These are phyloP conservation scores for Petrolisthes cinctipes DNA, from an alignment of 2,888 invertebrate species.

Conservation along the genomic window DNA sequence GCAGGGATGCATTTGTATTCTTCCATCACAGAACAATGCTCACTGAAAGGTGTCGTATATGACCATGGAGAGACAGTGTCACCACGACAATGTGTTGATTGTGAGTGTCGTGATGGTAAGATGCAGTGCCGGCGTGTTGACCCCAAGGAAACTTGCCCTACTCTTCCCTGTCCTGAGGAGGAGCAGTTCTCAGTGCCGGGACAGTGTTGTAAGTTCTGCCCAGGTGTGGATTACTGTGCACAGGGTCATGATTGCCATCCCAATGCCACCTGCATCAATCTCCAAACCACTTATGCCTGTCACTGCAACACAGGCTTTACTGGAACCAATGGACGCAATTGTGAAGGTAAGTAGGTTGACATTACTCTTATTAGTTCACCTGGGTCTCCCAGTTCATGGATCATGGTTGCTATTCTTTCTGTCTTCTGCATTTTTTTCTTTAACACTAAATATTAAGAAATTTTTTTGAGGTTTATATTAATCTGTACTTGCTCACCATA, in stretches of 20 bases:
- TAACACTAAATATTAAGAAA: background rate
- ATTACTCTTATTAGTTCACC: background rate
- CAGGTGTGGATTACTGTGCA: slow-evolving; percentile 74
- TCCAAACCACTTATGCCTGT: slow-evolving; percentile 90
- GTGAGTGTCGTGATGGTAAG: slow-evolving; percentile 85
- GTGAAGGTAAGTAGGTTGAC: slow-evolving; percentile 68
- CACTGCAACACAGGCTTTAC: slow-evolving; percentile 91
- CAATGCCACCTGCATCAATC: slow-evolving; percentile 91
- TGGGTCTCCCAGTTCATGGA: background rate
- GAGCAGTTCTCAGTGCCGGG: slow-evolving; percentile 86
- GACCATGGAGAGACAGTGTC: slow-evolving; percentile 85
- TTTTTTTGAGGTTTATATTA: background rate
- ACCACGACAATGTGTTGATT: slow-evolving; percentile 83
- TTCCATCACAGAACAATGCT: slow-evolving; percentile 78
- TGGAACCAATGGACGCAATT: slow-evolving; percentile 81
- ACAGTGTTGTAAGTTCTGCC: slow-evolving; percentile 91
- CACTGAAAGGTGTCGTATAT: slow-evolving; percentile 77
- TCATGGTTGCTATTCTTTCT: background rate
- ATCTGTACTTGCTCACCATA: background rate
- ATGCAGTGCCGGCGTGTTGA: slow-evolving; percentile 83
- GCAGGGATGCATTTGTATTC: background rate
- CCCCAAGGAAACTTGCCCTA: slow-evolving; percentile 82
- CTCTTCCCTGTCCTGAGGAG: slow-evolving; percentile 80
- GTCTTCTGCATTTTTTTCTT: background rate
- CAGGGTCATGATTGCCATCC: slow-evolving; percentile 86